These are phyloP conservation scores for Microctenopoma stevenorrisi DNA, from an alignment of 2,797 vertebrate species.

Conservation along the genomic window DNA sequence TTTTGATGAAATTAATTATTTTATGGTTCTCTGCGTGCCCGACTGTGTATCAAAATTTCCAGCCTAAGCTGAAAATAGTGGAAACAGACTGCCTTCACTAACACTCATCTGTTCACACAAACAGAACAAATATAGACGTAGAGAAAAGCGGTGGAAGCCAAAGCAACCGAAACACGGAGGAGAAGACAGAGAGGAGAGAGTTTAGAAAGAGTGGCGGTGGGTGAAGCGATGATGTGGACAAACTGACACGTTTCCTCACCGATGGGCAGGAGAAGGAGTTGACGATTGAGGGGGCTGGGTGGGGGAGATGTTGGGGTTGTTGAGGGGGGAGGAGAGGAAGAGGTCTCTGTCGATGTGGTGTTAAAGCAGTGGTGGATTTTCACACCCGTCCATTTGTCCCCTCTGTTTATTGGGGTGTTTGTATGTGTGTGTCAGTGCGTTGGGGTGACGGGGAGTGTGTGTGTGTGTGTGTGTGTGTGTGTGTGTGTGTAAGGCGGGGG, in stretches of 20 bases:
- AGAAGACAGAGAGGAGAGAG: constrained; percentile 25
- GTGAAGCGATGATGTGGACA: constrained; percentile 60
- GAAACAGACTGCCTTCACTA: constrained; percentile 57
- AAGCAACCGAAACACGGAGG: constrained; percentile 44
- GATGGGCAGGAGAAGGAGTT: constrained; percentile 55
- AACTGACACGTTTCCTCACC: constrained; percentile 77
- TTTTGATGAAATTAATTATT: constrained; percentile 27
- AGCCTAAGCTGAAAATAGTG: constrained; percentile 43
- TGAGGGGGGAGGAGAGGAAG: constrained; percentile 61
- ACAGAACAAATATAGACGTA: constrained; percentile 51
- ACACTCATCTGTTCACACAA: constrained; percentile 57
- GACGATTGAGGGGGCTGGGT: constrained; percentile 51
- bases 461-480: constrained; percentile 40
- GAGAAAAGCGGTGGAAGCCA: constrained; percentile 45
- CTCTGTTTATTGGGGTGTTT: constrained; percentile 59
- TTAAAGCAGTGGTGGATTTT: constrained; percentile 72
- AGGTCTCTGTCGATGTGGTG: constrained; percentile 63
- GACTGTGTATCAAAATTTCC: constrained; percentile 36
- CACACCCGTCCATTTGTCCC: constrained; percentile 80
- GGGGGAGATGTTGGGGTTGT: constrained; percentile 18
- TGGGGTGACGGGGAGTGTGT: not conserved
- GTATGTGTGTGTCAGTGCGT: constrained; percentile 20
- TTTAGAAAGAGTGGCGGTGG: constrained; percentile 19
- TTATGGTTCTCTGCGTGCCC: constrained; percentile 12
- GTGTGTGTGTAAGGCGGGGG: constrained; percentile 18